Percentiles rank a stretch among this genome's conserved stretches.
phyloP scores from a whole-genome alignment of 2,113 vertebrate species.

The Amblyopsis rosae region DNA sequence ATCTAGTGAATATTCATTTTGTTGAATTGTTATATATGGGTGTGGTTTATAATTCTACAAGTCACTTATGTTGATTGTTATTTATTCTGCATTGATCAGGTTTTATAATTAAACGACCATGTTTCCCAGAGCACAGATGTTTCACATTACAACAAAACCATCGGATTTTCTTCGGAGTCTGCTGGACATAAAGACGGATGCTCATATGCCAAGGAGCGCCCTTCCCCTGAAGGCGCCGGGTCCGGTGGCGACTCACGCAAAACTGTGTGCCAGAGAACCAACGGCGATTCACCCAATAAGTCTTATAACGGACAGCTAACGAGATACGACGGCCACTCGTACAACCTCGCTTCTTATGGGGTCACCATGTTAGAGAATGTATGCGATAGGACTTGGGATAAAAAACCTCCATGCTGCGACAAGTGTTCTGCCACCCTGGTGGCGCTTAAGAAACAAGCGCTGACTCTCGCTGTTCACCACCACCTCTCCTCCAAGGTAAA shows the following conservation, averaged over 20 bases:
- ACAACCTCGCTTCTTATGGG: slow-evolving; percentile 78
- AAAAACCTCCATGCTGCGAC: slow-evolving; percentile 86
- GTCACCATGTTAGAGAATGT: slow-evolving; percentile 71
- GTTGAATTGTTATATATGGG: slow-evolving; percentile 43
- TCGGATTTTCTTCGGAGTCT: slow-evolving; percentile 71
- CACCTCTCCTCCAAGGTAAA: slow-evolving; percentile 85
- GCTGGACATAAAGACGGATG: background rate
- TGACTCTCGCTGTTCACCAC: slow-evolving; percentile 86
- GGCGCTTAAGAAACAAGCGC: slow-evolving; percentile 90
- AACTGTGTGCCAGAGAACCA: slow-evolving; percentile 82
- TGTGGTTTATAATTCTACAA: slow-evolving; percentile 60
- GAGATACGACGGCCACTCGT: slow-evolving; percentile 82
- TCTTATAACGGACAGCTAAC: slow-evolving; percentile 81
- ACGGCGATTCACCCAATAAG: slow-evolving; percentile 80
- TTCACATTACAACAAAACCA: slow-evolving; percentile 78
- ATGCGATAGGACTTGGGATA: slow-evolving; percentile 80
- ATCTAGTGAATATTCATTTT: background rate
- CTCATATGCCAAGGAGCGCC: slow-evolving; percentile 69
- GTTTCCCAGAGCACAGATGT: slow-evolving; percentile 76
- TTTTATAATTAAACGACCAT: slow-evolving; percentile 16
- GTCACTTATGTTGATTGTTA: slow-evolving; percentile 31
- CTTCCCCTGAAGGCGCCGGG: slow-evolving; percentile 85
- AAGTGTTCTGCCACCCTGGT: slow-evolving; percentile 90
- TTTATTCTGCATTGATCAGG: slow-evolving; percentile 44
- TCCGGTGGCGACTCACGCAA: slow-evolving; percentile 80